Percentiles rank a stretch among this genome's conserved stretches.
These are phyloP conservation scores for Drosophila serrata DNA, from an alignment of 1,140 invertebrate genomes.

Conservation along the genomic window DNA sequence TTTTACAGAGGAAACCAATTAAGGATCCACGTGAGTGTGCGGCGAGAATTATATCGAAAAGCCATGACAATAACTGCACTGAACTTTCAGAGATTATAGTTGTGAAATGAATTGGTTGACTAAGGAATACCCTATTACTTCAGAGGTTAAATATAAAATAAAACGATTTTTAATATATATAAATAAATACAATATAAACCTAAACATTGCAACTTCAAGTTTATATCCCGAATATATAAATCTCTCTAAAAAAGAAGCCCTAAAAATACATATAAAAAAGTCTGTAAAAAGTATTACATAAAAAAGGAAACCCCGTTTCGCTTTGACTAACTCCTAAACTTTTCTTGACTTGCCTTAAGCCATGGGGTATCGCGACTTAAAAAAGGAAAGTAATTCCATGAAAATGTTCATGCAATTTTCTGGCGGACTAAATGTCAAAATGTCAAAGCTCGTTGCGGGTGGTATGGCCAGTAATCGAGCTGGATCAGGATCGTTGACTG, in stretches of 20 bases:
- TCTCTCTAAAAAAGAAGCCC: too few species aligned
- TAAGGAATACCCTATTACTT: not conserved
- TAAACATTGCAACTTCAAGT: not conserved
- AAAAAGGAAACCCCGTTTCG: not conserved
- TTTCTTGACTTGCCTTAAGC: not conserved
- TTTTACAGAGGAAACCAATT: conserved; percentile 46
- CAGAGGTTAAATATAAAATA: not conserved
- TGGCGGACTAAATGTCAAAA: conserved; percentile 22
- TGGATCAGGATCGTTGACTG: conserved; percentile 38
- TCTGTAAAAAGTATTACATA: not conserved
- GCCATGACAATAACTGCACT: conserved; percentile 49
- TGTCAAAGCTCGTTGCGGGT: conserved; percentile 9
- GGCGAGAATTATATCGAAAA: conserved; percentile 37
- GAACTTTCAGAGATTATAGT: conserved; percentile 34
- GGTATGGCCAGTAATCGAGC: conserved; percentile 6
- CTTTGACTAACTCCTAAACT: not conserved
- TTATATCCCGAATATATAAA: too few species aligned
- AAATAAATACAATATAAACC: not conserved
- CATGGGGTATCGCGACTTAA: conserved; percentile 2
- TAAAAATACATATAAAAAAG: not conserved
- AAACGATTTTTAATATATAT: not conserved
- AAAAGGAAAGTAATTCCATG: not conserved
- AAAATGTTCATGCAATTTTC: conserved; percentile 1
- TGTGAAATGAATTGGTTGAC: not conserved
- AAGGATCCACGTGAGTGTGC: conserved; percentile 16